Percentiles rank a stretch among this genome's conserved stretches.
phyloP scores from a whole-genome alignment of 2,113 vertebrate species.

The Leptosomus discolor region DNA sequence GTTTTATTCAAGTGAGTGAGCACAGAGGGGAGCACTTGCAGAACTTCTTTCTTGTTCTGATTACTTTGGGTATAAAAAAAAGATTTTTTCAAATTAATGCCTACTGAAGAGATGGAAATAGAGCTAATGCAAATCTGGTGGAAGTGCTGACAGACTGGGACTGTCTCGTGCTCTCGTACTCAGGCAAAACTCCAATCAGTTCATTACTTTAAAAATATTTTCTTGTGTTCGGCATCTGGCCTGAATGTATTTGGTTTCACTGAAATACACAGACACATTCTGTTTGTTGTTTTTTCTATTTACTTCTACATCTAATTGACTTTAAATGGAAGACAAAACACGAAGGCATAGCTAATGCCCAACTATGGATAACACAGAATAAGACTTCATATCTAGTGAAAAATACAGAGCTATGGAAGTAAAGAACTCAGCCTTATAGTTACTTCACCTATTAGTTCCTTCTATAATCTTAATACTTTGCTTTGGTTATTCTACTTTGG shows the following conservation, averaged over 20 bases:
- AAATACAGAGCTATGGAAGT: not conserved
- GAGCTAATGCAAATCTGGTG: not conserved
- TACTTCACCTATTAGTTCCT: not conserved
- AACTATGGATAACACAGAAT: not conserved
- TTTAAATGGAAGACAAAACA: not conserved
- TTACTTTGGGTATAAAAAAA: slow-evolving; percentile 14
- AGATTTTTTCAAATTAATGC: slow-evolving; percentile 11
- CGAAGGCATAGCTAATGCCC: not conserved
- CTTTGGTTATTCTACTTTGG: not conserved
- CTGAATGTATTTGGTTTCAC: not conserved
- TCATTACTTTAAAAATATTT: not conserved
- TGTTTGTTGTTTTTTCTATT: not conserved
- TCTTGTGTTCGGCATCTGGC: not conserved
- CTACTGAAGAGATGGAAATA: not conserved
- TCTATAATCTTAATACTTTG: not conserved
- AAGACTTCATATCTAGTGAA: not conserved
- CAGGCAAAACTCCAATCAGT: not conserved
- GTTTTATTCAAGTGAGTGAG: slow-evolving; percentile 11
- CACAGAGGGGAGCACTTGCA: slow-evolving; percentile 14
- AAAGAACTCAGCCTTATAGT: not conserved
- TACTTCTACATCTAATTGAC: not conserved
- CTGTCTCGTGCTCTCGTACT: not conserved
- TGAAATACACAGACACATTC: not conserved
- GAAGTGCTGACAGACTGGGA: not conserved
- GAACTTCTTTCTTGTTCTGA: slow-evolving; percentile 5